These are phyloP conservation scores for Pheosia tremula DNA, from an alignment of 2,888 invertebrate species.

Conservation along the genomic window DNA sequence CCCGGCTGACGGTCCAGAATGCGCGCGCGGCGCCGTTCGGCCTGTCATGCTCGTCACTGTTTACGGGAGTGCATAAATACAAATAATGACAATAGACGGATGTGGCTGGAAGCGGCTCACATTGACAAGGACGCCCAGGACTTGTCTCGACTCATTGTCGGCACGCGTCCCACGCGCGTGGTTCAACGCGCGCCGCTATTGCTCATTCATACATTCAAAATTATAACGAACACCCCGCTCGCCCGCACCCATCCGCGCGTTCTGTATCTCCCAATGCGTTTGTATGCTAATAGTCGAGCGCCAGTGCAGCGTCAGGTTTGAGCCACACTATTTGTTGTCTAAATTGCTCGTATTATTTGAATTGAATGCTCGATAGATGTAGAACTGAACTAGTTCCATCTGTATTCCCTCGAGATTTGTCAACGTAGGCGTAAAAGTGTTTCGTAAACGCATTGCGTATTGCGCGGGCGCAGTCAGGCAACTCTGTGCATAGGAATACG, in stretches of 20 bases:
- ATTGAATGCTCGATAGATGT: conserved; percentile 82
- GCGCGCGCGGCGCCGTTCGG: conserved; percentile 37
- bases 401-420: conserved; percentile 62
- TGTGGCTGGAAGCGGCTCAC: conserved; percentile 83
- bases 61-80: conserved; percentile 78
- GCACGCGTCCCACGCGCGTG: conserved; percentile 77
- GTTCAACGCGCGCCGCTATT: conserved; percentile 73
- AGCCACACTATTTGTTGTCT: conserved; percentile 78
- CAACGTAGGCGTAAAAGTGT: conserved; percentile 72
- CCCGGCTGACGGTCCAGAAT: conserved; percentile 26
- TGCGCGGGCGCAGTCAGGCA: conserved; percentile 61
- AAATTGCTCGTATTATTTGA: conserved; percentile 82
- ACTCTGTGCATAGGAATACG: conserved; percentile 54
- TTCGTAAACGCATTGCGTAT: conserved; percentile 74
- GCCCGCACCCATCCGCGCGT: conserved; percentile 78
- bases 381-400: conserved; percentile 79
- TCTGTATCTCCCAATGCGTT: conserved; percentile 75
- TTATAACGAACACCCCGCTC: conserved; percentile 78
- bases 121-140: conserved; percentile 84
- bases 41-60: conserved; percentile 69
- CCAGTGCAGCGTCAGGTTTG: conserved; percentile 79
- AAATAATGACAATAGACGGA: conserved; percentile 83
- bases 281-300: conserved; percentile 82
- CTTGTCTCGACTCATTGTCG: conserved; percentile 79
- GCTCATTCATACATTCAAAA: conserved; percentile 84